These are phyloP conservation scores for Trichonephila clavipes DNA, from an alignment of 1,140 invertebrate genomes.

Conservation along the genomic window DNA sequence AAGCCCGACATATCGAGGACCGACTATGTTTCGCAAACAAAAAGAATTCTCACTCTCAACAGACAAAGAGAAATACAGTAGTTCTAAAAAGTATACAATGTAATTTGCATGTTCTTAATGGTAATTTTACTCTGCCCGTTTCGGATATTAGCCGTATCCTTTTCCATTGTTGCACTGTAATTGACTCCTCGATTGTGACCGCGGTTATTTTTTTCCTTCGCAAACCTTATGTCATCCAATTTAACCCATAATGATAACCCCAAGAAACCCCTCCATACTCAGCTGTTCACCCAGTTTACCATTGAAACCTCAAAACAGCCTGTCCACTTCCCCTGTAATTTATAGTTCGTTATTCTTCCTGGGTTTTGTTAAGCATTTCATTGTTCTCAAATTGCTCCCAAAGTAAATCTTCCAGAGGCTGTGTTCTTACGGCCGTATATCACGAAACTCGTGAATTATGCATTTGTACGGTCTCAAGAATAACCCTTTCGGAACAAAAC, in stretches of 20 bases:
- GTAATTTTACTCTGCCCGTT: neutral
- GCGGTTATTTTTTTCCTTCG: neutral
- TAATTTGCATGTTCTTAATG: neutral
- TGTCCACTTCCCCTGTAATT: neutral
- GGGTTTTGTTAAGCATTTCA: conserved; percentile 18
- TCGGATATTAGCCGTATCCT: neutral
- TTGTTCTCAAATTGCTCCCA: conserved; percentile 3
- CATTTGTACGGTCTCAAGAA: neutral
- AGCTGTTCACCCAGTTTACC: neutral
- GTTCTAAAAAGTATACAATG: neutral
- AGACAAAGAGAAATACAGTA: no score
- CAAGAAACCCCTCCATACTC: neutral
- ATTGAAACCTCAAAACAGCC: neutral
- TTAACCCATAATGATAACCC: conserved; percentile 21
- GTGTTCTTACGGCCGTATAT: neutral
- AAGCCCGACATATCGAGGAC: no score
- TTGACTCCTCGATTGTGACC: neutral
- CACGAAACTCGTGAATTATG: conserved; percentile 17
- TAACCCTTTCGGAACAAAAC: neutral
- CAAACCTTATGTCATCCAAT: neutral
- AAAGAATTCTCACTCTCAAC: no score
- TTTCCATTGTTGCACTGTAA: neutral
- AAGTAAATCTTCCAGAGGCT: neutral
- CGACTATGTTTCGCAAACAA: no score
- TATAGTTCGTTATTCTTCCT: neutral